A percentile compares a stretch with the other conserved stretches of the same genome.
phyloP scores from a whole-genome alignment of 2,888 invertebrate genomes.

The Chelonus formosanus region DNA sequence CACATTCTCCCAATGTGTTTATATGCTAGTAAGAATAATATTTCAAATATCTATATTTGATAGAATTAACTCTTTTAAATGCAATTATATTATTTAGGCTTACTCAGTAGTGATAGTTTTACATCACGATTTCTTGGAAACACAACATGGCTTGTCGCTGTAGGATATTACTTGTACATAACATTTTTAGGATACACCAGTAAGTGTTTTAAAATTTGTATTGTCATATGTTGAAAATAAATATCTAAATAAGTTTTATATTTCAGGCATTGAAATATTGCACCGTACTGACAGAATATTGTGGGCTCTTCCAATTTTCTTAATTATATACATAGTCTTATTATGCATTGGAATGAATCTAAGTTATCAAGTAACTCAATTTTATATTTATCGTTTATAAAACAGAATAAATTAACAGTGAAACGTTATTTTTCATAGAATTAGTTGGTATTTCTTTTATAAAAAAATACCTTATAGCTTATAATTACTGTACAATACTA shows the following conservation, averaged over 20 bases:
- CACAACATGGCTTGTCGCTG: constrained; percentile 90
- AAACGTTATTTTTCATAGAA: background rate
- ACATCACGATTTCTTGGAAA: constrained; percentile 88
- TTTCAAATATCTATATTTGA: background rate
- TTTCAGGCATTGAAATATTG: constrained; percentile 85
- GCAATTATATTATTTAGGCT: background rate
- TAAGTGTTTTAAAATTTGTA: constrained; percentile 66
- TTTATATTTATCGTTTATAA: constrained; percentile 8
- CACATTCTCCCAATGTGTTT: constrained; percentile 93
- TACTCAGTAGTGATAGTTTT: constrained; percentile 69
- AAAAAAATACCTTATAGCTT: too few relatives aligned
- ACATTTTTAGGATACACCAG: constrained; percentile 97
- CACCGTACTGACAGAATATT: constrained; percentile 86
- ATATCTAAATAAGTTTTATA: constrained; percentile 38
- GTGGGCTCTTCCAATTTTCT: constrained; percentile 81
- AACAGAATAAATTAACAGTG: background rate
- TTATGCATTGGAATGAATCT: constrained; percentile 85
- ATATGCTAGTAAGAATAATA: constrained; percentile 75
- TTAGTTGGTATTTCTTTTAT: too few relatives aligned
- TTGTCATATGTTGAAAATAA: background rate
- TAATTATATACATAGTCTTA: constrained; percentile 81
- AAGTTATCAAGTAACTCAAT: constrained; percentile 76
- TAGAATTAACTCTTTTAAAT: too few relatives aligned
- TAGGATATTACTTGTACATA: constrained; percentile 94
- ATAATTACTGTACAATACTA: too few relatives aligned